Base-by-base conservation (phyloP, 2,888 invertebrate species). In the Orthosia gracilis region DNA sequence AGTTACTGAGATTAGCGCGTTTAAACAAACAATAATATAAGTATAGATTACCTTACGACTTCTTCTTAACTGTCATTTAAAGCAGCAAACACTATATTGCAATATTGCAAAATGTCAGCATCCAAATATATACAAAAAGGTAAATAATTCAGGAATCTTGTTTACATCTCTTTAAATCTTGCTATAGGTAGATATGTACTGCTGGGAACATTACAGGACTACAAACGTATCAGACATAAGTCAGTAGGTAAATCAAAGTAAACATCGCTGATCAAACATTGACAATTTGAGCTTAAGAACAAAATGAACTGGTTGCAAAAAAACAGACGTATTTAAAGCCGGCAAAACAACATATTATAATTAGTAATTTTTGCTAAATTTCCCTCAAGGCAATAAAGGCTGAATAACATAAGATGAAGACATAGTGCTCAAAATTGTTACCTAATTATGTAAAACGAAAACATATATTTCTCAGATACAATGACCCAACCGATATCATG, bases 401-500 rank as follows among this genome's bases (percentile, higher is more conserved):
- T 17, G 7, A 75, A 23, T 13, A 58, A 17, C 18, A n/a, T 21
- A 5, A 18, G 18, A 13, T 73, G 47, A 57, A 57, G 15, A 57
- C 71, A 62, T 57, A 76, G 54, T 61, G 21, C n/a, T 57, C n/a
- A 62, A 78, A 70, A 54, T 21, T 49, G 21, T 49, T 65, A 45
- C 64, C 63, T 61, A 72, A 79, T 62, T 62, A 77, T 78, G 61
- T 47, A 62, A 77, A 77, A 79, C 45, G 21, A 50, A 62, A 62
- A 72, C 61, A 49, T 72, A 72, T 62, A 72, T 62, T 55, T 62
- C 55, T 71, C 71, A 57, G 71, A 54, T 70, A 52, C 63, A 78
- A 50, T 69, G 76, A 69, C 23, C 78, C 70, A 69, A 72, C 59
- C 63, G 15, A 71, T 77, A 65, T 47, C 26, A 61, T 13, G 23